Evolutionary conservation across 1,140 invertebrate genomes (phyloP), one percentile per base, ranked within the genome.

Genomic region (Drosophila nasuta): DNA sequence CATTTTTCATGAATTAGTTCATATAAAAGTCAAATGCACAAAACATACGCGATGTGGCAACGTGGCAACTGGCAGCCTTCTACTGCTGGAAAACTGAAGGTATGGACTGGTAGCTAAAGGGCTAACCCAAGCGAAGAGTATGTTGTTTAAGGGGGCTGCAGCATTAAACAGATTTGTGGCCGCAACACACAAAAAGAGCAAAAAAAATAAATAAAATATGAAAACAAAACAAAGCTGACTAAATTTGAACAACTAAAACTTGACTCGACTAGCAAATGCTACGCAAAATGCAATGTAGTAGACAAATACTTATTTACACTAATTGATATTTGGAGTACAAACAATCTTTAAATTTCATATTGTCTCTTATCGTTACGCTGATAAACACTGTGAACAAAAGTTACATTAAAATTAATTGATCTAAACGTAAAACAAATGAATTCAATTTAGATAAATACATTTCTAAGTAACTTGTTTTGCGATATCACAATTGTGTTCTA

Each of bases 1-100:
- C 85, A 88, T 88, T 89, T 88, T 88, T 88, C 83, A 88, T 88
- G 82, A 87, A 83, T 89, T 88, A 88, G 83, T 88, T 89, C 85
- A 88, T 88, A 88, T 88, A 83, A 88, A 88, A 89, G 85, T 89
- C 85, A 88, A 88, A 89, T 87, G 82, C 82, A 87, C 67, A 70
- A 75, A 75, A 70, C 25, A 49, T 67, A 58, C 63, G 62, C 52
- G 41, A 58, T 33, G 64, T 49, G 49, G 62, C 56, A 83, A 56
- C 62, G 64, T 49, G 49, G 62, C 56, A 83, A 56, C 62, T 62
- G 63, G 59, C 72, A 75, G 48, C 63, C 30, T 41, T n/a, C 64
- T 20, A n/a, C 60, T 45, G 28, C 10, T 17, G 41, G 8, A 4
- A 20, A 7, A 3, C 6, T 41, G 33, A 7, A n/a, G 64, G 35